phyloP scores from a whole-genome alignment of 2,888 invertebrate genomes.

The Cerastoderma edule region DNA sequence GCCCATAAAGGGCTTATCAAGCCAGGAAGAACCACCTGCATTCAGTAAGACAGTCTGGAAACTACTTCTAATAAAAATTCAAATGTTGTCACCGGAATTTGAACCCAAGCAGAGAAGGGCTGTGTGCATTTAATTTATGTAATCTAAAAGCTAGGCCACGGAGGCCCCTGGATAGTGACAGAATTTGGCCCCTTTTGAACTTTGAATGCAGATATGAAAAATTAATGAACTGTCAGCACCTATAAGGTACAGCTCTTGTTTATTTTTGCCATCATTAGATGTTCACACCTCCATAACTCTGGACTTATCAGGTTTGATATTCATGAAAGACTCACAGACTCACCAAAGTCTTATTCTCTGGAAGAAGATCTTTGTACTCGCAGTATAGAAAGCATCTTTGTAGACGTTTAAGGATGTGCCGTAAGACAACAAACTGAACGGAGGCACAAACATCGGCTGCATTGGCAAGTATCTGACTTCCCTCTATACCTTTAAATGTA shows the following conservation, averaged over 20 bases:
- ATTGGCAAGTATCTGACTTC: constrained; percentile 88
- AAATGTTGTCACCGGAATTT: too few species aligned
- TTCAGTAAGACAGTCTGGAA: too few species aligned
- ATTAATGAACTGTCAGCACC: not conserved
- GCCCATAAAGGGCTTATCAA: too few species aligned
- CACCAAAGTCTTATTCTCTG: constrained; percentile 79
- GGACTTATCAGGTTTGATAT: not conserved
- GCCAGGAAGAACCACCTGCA: too few species aligned
- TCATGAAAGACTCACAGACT: constrained; percentile 1
- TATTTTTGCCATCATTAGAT: too few species aligned
- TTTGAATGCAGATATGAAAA: not conserved
- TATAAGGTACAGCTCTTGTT: too few species aligned
- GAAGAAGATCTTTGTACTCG: constrained; percentile 87
- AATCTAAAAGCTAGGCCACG: not conserved
- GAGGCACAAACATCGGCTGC: constrained; percentile 93
- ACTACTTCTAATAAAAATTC: too few species aligned
- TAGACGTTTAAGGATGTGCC: constrained; percentile 92
- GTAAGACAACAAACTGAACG: constrained; percentile 89
- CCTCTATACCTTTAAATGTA: constrained; percentile 64
- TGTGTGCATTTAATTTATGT: too few species aligned
- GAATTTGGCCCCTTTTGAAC: not conserved
- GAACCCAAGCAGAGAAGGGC: too few species aligned
- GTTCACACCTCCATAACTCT: not conserved
- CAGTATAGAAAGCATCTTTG: constrained; percentile 92
- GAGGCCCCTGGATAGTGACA: not conserved